These are phyloP conservation scores for Euplagia quadripunctaria DNA, from an alignment of 2,888 invertebrate genomes.

Conservation along the genomic window DNA sequence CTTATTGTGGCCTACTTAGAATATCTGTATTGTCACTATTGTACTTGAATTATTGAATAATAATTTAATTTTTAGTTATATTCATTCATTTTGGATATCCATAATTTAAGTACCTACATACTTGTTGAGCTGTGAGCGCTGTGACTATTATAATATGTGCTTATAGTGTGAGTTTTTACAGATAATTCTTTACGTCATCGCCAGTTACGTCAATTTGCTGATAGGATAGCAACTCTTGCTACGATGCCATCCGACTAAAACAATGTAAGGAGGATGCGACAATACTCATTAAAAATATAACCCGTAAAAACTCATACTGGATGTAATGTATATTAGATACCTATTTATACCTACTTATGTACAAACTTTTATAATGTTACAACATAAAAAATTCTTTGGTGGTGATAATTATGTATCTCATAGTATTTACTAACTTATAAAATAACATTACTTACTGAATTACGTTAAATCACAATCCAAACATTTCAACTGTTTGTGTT, in stretches of 20 bases:
- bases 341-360: not conserved
- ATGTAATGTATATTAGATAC: not conserved
- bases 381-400: not conserved
- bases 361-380: not conserved
- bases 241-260: not conserved
- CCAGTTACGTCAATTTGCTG: not conserved
- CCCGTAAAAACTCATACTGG: not conserved
- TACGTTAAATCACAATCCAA: not conserved
- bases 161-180: not conserved
- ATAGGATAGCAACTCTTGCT: not conserved
- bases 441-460: not conserved
- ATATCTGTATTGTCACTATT: not conserved
- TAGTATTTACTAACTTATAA: not conserved
- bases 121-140: slow-evolving; percentile 16
- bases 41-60: too few relatives aligned
- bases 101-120: not conserved
- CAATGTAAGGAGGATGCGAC: not conserved
- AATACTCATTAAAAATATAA: not conserved
- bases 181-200: not conserved
- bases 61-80: not conserved
- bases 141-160: not conserved
- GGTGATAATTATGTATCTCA: slow-evolving; percentile 18
- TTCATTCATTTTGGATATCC: not conserved
- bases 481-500: slow-evolving; percentile 12
- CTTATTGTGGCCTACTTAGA: not conserved